Conservation (phyloP, 2,888 invertebrate species). For the Mystacides longicornis region DNA sequence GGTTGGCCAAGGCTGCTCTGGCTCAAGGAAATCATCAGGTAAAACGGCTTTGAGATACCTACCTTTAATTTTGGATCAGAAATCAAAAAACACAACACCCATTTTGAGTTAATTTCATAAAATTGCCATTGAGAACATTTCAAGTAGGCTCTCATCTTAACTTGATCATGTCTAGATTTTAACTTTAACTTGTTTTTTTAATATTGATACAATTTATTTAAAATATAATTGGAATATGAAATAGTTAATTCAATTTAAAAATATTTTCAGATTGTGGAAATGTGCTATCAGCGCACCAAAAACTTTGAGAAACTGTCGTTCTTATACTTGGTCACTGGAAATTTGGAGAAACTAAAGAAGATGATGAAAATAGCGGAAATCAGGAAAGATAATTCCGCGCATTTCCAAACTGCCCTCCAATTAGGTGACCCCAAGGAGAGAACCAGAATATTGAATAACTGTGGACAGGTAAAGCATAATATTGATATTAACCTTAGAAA, state of each 20-base stretch:
- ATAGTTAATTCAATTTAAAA: background rate
- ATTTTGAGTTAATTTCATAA: no score
- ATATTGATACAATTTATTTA: background rate
- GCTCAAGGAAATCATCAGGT: constrained; percentile 91
- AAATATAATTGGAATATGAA: background rate
- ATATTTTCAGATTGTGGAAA: constrained; percentile 69
- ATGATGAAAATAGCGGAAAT: constrained; percentile 99
- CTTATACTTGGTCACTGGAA: constrained; percentile 95
- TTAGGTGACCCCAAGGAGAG: constrained; percentile 89
- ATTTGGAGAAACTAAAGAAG: constrained; percentile 92
- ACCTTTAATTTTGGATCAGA: no score
- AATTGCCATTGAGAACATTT: no score
- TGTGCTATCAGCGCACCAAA: constrained; percentile 99
- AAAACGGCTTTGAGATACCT: no score
- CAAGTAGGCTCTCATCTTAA: no score
- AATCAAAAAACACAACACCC: no score
- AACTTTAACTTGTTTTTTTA: no score
- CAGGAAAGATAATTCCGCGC: constrained; percentile 91
- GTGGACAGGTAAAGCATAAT: constrained; percentile 44
- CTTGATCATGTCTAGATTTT: no score
- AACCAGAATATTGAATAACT: constrained; percentile 71
- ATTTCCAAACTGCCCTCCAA: constrained; percentile 90
- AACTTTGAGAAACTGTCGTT: constrained; percentile 98
- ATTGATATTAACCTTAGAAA: background rate
- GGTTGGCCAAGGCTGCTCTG: constrained; percentile 87